Evolutionary conservation across 1,140 invertebrate species (phyloP), one percentile per base, ranked within the genome.

Genomic region (Drosophila novamexicana): DNA sequence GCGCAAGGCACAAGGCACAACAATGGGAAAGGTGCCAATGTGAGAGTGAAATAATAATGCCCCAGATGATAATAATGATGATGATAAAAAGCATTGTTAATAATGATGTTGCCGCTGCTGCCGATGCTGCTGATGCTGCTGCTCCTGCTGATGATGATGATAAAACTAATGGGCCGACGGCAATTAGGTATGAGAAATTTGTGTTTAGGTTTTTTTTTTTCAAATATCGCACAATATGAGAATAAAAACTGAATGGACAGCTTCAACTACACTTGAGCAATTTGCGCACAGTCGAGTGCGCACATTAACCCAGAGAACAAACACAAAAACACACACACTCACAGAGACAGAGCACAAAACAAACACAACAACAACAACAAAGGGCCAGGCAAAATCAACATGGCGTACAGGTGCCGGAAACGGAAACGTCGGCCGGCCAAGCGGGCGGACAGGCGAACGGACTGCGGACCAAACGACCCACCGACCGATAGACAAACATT

Each of bases 261-360:
- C 83, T 84, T 89, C 56, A 89, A 81, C 85, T 89, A 84, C 84
- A 90, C 85, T 89, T 89, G 81, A 89, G 80, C 85, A 89, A 89
- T 89, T 89, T 81, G 85, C 76, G 79, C 77, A 90, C 85, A 89
- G 85, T 84, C 77, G 85, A 89, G 77, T 90, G 85, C 85, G 80
- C 84, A 89, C 80, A 89, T 88, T 88, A 89, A 81, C 74, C 66
- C 72, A 77, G 37, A 86, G 75, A 54, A 82, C 68, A 80, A 66
- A 77, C 47, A 65, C 18, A 59, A 12, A 40, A n/a, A 63, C 37
- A 29, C 54, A 53, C 40, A 75, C 34, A 47, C 52, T 44, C 37
- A 76, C 34, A 52, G 7, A 50, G 22, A 29, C 22, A 29, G 18
- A 65, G 59, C 50, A 76, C 53, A 78, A 65, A 79, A 76, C 58